These are phyloP conservation scores for Cheilosia pagana DNA, from an alignment of 2,888 invertebrate genomes.

Conservation along the genomic window DNA sequence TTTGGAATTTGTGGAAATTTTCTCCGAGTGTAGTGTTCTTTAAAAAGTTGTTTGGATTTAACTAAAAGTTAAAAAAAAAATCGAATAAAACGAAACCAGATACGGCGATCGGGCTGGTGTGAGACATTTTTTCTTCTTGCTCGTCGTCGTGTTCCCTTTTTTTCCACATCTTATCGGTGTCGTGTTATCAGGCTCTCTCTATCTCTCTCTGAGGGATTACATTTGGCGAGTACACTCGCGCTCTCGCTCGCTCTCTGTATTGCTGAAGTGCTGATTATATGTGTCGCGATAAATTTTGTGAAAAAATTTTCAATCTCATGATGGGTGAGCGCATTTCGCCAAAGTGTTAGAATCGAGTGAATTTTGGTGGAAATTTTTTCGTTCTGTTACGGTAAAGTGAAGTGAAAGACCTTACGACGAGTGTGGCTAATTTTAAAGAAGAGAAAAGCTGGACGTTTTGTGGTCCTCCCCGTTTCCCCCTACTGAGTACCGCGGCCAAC, in stretches of 20 bases:
- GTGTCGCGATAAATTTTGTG: slow-evolving; percentile 63
- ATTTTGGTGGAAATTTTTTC: slow-evolving; percentile 12
- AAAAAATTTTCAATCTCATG: slow-evolving; percentile 41
- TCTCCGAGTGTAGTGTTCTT: slow-evolving; percentile 17
- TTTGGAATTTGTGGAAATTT: slow-evolving; percentile 44
- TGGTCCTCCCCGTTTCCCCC: neutral
- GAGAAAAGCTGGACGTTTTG: slow-evolving; percentile 47
- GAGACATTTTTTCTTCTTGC: slow-evolving; percentile 57
- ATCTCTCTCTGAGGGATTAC: slow-evolving; percentile 69
- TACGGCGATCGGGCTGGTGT: slow-evolving; percentile 48
- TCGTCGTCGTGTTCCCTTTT: slow-evolving; percentile 41
- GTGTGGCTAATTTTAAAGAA: slow-evolving; percentile 27
- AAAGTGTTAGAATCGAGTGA: slow-evolving; percentile 41
- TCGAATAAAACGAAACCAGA: slow-evolving; percentile 65
- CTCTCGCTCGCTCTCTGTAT: slow-evolving; percentile 73
- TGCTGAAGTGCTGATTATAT: slow-evolving; percentile 32
- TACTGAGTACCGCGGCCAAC: slow-evolving; percentile 43
- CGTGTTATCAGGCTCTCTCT: slow-evolving; percentile 74
- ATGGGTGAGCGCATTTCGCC: slow-evolving; percentile 34
- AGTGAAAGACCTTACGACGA: slow-evolving; percentile 50
- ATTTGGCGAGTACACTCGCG: slow-evolving; percentile 59
- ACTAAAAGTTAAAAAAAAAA: slow-evolving; percentile 39
- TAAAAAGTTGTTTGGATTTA: neutral
- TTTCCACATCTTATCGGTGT: slow-evolving; percentile 38
- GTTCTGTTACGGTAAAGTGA: slow-evolving; percentile 21